A percentile compares a stretch with the other conserved stretches of the same genome.
These are phyloP conservation scores for Caenorhabditis wallacei DNA, from an alignment of 2,888 invertebrate genomes.

Conservation along the genomic window DNA sequence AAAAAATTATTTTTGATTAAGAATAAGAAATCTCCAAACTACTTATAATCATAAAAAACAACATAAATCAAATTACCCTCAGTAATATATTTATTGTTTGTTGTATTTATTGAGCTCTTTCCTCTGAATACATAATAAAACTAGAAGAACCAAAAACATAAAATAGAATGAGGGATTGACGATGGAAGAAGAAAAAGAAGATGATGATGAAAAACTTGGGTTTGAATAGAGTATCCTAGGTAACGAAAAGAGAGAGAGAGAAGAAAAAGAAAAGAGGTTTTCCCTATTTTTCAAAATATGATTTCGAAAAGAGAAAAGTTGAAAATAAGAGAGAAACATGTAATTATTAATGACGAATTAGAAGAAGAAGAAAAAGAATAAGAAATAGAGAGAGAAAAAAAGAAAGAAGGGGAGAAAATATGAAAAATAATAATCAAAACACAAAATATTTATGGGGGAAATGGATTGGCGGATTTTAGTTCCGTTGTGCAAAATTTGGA, in stretches of 20 bases:
- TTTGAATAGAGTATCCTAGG: conserved; percentile 11
- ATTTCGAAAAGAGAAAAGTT: conserved; percentile 3
- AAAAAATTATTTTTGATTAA: too few relatives aligned
- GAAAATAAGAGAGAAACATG: not conserved
- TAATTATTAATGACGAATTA: not conserved
- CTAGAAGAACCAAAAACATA: not conserved
- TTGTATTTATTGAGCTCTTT: too few relatives aligned
- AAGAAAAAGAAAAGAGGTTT: not conserved
- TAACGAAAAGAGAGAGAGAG: not conserved
- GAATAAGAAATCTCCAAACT: too few relatives aligned
- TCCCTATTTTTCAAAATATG: not conserved
- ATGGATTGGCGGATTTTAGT: not conserved
- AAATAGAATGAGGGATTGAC: conserved; percentile 2
- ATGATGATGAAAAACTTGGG: not conserved
- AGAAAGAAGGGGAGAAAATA: not conserved
- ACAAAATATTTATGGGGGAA: not conserved
- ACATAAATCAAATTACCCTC: too few relatives aligned
- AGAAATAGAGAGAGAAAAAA: too few relatives aligned
- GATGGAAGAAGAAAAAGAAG: conserved; percentile 1
- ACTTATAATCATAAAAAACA: too few relatives aligned
- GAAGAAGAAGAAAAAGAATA: not conserved
- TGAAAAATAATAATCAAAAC: not conserved
- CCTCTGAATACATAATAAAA: too few relatives aligned
- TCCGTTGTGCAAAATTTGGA: not conserved
- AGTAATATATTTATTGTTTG: too few relatives aligned